Conservation (phyloP, 2,113 vertebrate genomes). For the Madoqua kirkii region DNA sequence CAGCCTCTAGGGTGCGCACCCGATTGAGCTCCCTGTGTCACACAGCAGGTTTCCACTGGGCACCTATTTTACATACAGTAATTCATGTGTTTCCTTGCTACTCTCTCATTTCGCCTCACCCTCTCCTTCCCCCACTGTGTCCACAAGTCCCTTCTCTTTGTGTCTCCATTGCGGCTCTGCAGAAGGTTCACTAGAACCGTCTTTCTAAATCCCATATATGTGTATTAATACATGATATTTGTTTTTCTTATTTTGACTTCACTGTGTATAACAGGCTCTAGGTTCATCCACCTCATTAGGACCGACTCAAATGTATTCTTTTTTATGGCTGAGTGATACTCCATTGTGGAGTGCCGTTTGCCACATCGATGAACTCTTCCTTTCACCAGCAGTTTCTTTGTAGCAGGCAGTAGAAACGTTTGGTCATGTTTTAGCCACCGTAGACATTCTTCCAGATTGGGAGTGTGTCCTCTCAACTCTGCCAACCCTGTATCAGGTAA, state of each 20-base stretch:
- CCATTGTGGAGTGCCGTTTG: not conserved
- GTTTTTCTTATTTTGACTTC: not conserved
- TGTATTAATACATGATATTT: not conserved
- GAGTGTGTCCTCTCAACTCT: not conserved
- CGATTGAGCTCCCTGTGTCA: not conserved
- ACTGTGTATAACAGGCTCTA: not conserved
- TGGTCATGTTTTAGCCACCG: not conserved
- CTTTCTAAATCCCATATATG: not conserved
- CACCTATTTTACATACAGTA: not conserved
- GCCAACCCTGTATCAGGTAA: not conserved
- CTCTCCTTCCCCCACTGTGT: not conserved
- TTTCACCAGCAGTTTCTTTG: not conserved
- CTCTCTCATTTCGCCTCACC: not conserved
- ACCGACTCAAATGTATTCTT: not conserved
- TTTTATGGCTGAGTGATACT: not conserved
- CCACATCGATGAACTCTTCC: fast-evolving
- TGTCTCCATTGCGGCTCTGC: not conserved
- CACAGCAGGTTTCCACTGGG: not conserved
- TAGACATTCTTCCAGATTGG: not conserved
- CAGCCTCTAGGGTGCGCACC: not conserved
- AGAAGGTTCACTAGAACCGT: not conserved
- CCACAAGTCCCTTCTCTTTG: not conserved
- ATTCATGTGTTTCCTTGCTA: not conserved
- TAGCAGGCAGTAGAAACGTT: not conserved
- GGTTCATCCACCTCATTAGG: not conserved